phyloP scores from a whole-genome alignment of 1,140 invertebrate species.

The Bradysia coprophila region DNA sequence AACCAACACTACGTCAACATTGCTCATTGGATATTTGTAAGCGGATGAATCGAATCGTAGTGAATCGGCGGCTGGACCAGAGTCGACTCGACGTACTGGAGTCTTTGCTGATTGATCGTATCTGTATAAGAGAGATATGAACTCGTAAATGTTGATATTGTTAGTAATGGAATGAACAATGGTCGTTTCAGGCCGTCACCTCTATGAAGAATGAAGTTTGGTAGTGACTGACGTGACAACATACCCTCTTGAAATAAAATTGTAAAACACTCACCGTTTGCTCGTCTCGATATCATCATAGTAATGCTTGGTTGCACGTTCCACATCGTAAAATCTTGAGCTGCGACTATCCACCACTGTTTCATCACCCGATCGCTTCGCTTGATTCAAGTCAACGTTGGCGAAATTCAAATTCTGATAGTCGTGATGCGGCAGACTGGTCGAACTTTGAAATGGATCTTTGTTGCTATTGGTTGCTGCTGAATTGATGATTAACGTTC shows the following conservation, averaged over 20 bases:
- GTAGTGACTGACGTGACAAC: too few relatives aligned
- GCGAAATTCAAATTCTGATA: neutral
- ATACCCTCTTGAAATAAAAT: neutral
- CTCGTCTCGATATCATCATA: neutral
- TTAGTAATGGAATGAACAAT: too few relatives aligned
- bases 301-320: neutral
- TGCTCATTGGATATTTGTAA: neutral
- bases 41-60: neutral
- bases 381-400: neutral
- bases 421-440: neutral
- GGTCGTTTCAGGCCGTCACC: neutral
- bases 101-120: constrained; percentile 1
- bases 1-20: constrained; percentile 1
- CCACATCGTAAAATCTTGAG: neutral
- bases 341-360: neutral
- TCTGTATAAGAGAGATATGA: neutral
- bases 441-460: neutral
- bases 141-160: neutral
- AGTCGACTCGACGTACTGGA: constrained; percentile 1
- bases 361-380: neutral
- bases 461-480: neutral
- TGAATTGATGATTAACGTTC: constrained; percentile 2
- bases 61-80: neutral
- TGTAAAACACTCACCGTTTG: neutral
- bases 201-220: neutral